phyloP scores from a whole-genome alignment of 2,888 invertebrate genomes.

The Dexiosoma caninum region DNA sequence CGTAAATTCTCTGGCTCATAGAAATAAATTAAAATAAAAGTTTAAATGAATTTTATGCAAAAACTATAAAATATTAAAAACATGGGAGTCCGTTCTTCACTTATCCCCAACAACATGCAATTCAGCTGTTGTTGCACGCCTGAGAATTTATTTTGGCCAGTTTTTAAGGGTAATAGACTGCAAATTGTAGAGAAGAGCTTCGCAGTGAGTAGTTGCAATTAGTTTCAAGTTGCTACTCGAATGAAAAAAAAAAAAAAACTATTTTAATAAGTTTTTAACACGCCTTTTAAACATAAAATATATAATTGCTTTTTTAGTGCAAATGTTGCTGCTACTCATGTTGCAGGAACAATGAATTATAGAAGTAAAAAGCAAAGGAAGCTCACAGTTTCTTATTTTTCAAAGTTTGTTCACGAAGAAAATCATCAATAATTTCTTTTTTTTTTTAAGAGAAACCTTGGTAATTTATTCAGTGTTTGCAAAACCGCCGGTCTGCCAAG shows the following conservation, averaged over 20 bases:
- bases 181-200: conserved; percentile 35
- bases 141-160: conserved; percentile 11
- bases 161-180: conserved; percentile 42
- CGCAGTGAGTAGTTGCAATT: conserved; percentile 24
- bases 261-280: conserved; percentile 56
- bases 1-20: neutral
- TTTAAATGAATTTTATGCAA: conserved; percentile 52
- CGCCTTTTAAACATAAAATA: conserved; percentile 58
- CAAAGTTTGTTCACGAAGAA: too few relatives aligned
- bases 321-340: neutral
- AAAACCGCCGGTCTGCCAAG: too few relatives aligned
- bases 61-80: conserved; percentile 28
- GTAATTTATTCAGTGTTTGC: too few relatives aligned
- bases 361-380: neutral
- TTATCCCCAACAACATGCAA: conserved; percentile 1
- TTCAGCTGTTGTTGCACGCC: neutral
- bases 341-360: neutral
- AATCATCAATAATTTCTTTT: too few relatives aligned
- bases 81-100: conserved; percentile 20
- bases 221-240: conserved; percentile 25
- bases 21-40: conserved; percentile 10
- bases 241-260: neutral
- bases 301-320: conserved; percentile 40
- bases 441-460: too few relatives aligned
- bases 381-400: neutral